Evolutionary conservation across 2,888 invertebrate genomes (phyloP), one percentile per base, ranked within the genome.

Genomic region (Graphium colonna): DNA sequence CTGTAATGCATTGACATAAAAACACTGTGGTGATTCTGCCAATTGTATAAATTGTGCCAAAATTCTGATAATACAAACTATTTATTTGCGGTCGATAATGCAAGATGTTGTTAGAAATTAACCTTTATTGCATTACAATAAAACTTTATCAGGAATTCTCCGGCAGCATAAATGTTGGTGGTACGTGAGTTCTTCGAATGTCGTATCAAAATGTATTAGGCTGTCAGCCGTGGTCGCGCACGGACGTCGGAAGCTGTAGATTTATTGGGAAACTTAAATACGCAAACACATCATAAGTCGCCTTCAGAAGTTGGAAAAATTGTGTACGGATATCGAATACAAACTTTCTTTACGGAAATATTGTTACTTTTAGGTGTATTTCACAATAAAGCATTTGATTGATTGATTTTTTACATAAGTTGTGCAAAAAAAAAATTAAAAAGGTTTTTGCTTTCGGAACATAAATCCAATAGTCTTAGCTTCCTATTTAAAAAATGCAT

Each of bases 211-310:
- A 82, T 74, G 75, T 79, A 80, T 77, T 72, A 71, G 71, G 64
- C 73, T 78, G 81, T 82, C 83, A 77, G 73, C 77, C 75, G 75
- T 65, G 79, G 77, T 77, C 71, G 71, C 67, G 66, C 60, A 59
- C 64, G 69, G 68, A 69, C 68, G 74, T 73, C 69, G 71, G 71
- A 73, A 78, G 69, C 68, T 60, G 61, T 63, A 69, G 76, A 86
- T 87, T 83, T 84, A 86, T 83, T 69, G 74, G 69, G 56, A 56
- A 79, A 83, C 74, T 85, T 82, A 72, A 75, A 76, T 73, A 57
- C 63, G 70, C 71, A 69, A 75, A 76, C 69, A 60, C 41, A 51
- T 51, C 52, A 51, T 51, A 40, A 18, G 50, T 57, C 41, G 42
- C 15, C 21, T 49, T 45, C 16, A 45, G 31, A 45, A 26, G 28